A percentile compares a stretch with the other conserved stretches of the same genome.
Evolutionary conservation across 2,888 invertebrate species (phyloP).

Genomic region (Yponomeuta cagnagella): DNA sequence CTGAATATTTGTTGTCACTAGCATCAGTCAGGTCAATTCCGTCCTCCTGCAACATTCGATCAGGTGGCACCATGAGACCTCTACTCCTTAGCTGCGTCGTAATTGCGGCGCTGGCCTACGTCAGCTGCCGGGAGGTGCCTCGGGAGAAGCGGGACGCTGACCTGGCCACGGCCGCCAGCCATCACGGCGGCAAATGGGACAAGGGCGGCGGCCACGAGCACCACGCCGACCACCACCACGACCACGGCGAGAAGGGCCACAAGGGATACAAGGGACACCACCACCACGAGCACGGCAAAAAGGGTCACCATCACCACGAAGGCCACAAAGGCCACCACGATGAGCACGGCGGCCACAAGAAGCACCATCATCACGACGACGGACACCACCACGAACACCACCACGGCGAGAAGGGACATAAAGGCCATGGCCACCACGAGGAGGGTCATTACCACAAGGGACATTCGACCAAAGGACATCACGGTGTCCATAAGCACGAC

Average conservation of each 20-base stretch:
- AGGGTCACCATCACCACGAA: slow-evolving; percentile 85
- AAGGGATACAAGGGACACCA: slow-evolving; percentile 82
- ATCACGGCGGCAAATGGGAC: slow-evolving; percentile 65
- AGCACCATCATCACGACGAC: slow-evolving; percentile 79
- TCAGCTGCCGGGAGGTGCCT: slow-evolving; percentile 70
- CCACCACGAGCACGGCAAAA: slow-evolving; percentile 80
- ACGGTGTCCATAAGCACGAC: slow-evolving; percentile 88
- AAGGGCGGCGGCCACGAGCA: slow-evolving; percentile 80
- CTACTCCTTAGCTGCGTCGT: slow-evolving; percentile 58
- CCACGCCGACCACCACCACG: slow-evolving; percentile 78
- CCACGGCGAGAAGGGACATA: slow-evolving; percentile 80
- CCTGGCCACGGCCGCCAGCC: slow-evolving; percentile 68
- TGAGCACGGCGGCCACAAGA: slow-evolving; percentile 80
- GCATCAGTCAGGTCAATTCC: slow-evolving; percentile 54
- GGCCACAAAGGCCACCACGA: slow-evolving; percentile 77
- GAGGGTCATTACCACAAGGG: slow-evolving; percentile 87
- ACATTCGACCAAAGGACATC: slow-evolving; percentile 89
- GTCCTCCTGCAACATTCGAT: slow-evolving; percentile 35
- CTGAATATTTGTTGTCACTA: slow-evolving; percentile 38
- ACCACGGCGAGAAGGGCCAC: slow-evolving; percentile 82
- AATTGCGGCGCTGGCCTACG: slow-evolving; percentile 68
- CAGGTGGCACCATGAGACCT: slow-evolving; percentile 51
- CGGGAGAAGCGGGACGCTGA: slow-evolving; percentile 70
- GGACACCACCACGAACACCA: slow-evolving; percentile 80
- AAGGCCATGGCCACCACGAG: slow-evolving; percentile 72